Evolutionary conservation across 2,888 invertebrate species (phyloP).

Genomic region (Aporophyla nigra): DNA sequence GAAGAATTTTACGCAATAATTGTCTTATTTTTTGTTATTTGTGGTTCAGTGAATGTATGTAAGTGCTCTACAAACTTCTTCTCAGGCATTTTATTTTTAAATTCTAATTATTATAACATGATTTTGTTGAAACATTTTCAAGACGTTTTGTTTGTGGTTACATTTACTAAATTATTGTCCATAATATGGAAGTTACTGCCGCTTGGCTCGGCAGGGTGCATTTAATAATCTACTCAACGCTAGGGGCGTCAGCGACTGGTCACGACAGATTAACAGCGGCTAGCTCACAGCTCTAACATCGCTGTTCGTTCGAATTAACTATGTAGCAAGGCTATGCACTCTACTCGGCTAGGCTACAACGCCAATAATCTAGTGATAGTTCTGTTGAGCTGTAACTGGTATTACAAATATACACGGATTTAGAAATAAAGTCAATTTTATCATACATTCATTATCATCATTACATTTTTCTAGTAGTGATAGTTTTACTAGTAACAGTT

Average conservation of each 20-base stretch:
- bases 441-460: too few relatives aligned
- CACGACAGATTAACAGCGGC: conserved; percentile 57
- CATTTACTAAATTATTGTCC: conserved; percentile 51
- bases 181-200: conserved; percentile 57
- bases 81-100: background rate
- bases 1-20: conserved; percentile 51
- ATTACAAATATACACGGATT: background rate
- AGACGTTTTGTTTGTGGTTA: conserved; percentile 36
- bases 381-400: background rate
- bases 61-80: background rate
- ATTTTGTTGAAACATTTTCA: conserved; percentile 15
- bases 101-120: conserved; percentile 16
- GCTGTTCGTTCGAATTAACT: conserved; percentile 39
- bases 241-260: conserved; percentile 73
- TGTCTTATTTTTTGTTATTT: conserved; percentile 49
- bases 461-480: too few relatives aligned
- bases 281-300: conserved; percentile 36
- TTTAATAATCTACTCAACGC: conserved; percentile 82
- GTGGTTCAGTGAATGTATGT: conserved; percentile 21
- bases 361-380: background rate
- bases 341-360: background rate
- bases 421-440: background rate
- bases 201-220: conserved; percentile 81
- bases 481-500: background rate
- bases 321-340: conserved; percentile 15